Percentiles rank a stretch among this genome's conserved stretches.
Evolutionary conservation across 2,888 invertebrate genomes (phyloP).

Genomic region (Aphodius granarius): DNA sequence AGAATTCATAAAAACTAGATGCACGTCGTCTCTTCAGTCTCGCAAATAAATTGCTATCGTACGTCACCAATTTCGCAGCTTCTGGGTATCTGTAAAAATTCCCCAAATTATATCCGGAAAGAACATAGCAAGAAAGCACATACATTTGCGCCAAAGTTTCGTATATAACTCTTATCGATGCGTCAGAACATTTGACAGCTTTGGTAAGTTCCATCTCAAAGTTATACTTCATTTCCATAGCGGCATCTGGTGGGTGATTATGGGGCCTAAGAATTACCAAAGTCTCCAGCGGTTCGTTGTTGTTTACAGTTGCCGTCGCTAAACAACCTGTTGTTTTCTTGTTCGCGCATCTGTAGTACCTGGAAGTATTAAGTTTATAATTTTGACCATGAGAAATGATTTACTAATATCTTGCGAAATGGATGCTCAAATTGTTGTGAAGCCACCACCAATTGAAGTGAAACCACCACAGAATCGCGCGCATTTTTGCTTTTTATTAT

Average conservation of each 20-base stretch:
- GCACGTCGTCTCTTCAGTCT: conserved; percentile 20
- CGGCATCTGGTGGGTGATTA: conserved; percentile 35
- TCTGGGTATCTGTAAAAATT: conserved; percentile 47
- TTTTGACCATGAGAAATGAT: background rate
- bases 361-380: conserved; percentile 16
- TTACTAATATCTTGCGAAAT: too few relatives aligned
- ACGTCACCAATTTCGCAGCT: conserved; percentile 47
- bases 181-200: conserved; percentile 42
- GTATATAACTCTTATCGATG: conserved; percentile 44
- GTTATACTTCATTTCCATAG: conserved; percentile 32
- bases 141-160: conserved; percentile 47
- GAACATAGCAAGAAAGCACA: conserved; percentile 25
- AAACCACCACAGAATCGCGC: too few relatives aligned
- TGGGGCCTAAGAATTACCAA: conserved; percentile 33
- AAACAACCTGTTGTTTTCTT: conserved; percentile 33
- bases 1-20: background rate
- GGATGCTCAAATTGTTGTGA: too few relatives aligned
- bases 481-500: too few relatives aligned
- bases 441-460: too few relatives aligned
- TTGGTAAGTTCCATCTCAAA: conserved; percentile 35
- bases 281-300: conserved; percentile 22
- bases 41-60: conserved; percentile 33
- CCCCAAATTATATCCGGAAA: background rate
- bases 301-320: conserved; percentile 32
- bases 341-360: conserved; percentile 37